These are phyloP conservation scores for Tiliqua scincoides DNA, from an alignment of 2,113 vertebrate genomes.

Conservation along the genomic window DNA sequence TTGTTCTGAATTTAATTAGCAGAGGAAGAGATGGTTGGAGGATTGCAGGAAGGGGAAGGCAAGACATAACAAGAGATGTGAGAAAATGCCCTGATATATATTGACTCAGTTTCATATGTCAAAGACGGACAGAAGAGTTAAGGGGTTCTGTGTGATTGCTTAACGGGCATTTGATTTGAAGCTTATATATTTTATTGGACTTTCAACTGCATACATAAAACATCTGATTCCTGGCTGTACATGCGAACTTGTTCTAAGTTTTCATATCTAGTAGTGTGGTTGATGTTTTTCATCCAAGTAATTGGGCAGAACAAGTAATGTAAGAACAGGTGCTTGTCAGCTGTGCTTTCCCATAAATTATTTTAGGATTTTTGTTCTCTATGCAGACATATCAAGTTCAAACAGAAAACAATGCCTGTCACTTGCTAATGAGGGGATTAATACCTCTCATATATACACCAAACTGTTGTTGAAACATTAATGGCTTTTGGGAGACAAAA, in stretches of 20 bases:
- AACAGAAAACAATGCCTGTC: slow-evolving; percentile 72
- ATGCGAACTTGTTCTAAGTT: slow-evolving; percentile 32
- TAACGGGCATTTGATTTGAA: slow-evolving; percentile 23
- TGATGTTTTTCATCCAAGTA: slow-evolving; percentile 11
- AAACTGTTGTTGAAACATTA: slow-evolving; percentile 73
- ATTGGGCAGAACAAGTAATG: slow-evolving; percentile 54
- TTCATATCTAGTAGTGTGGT: slow-evolving; percentile 21
- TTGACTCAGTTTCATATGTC: background rate
- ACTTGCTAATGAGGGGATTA: slow-evolving; percentile 76
- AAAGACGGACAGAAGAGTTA: background rate
- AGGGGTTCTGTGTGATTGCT: background rate
- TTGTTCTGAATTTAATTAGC: background rate
- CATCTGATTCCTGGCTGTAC: slow-evolving; percentile 31
- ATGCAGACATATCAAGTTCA: slow-evolving; percentile 76
- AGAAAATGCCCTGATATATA: background rate
- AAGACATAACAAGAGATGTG: background rate
- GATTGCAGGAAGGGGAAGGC: background rate
- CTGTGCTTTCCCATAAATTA: slow-evolving; percentile 67
- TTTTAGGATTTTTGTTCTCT: slow-evolving; percentile 69
- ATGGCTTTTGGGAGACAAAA: slow-evolving; percentile 68
- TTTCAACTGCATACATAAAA: slow-evolving; percentile 35
- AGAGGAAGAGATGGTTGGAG: background rate
- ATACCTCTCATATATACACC: slow-evolving; percentile 58
- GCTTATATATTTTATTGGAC: slow-evolving; percentile 34
- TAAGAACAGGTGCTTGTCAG: slow-evolving; percentile 70